A percentile compares a stretch with the other conserved stretches of the same genome.
These are phyloP conservation scores for Alligator mississippiensis DNA, from an alignment of 2,113 vertebrate genomes.

Conservation along the genomic window DNA sequence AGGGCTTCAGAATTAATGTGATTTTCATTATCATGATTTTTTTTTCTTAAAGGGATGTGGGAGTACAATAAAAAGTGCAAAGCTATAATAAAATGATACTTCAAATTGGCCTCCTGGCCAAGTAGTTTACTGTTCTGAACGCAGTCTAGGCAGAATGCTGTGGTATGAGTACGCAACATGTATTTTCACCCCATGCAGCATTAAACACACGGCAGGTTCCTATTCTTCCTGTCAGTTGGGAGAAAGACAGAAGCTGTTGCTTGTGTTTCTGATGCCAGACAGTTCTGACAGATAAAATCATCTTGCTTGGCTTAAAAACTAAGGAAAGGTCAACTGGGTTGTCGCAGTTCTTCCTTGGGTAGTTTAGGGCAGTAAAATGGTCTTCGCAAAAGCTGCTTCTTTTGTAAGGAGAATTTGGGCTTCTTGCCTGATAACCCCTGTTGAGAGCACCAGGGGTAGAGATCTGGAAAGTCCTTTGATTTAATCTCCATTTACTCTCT, in stretches of 20 bases:
- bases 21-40: background rate
- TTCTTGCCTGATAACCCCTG: background rate
- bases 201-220: background rate
- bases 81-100: background rate
- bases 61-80: background rate
- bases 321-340: conserved; percentile 5
- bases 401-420: rapidly evolving
- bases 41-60: background rate
- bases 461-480: background rate
- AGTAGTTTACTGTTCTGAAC: background rate
- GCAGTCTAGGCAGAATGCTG: background rate
- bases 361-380: background rate
- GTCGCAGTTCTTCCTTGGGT: rapidly evolving
- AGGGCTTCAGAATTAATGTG: background rate
- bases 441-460: background rate
- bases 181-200: background rate
- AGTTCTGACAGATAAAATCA: background rate
- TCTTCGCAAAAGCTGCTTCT: background rate
- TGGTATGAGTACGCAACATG: background rate
- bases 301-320: background rate
- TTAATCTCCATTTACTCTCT: background rate
- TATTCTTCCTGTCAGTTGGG: background rate
- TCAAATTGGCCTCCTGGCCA: too few relatives aligned
- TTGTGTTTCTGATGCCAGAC: conserved; percentile 3
- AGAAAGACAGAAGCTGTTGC: background rate